These are phyloP conservation scores for Cichlasoma orientale DNA, from an alignment of 2,797 vertebrate genomes.

Conservation along the genomic window DNA sequence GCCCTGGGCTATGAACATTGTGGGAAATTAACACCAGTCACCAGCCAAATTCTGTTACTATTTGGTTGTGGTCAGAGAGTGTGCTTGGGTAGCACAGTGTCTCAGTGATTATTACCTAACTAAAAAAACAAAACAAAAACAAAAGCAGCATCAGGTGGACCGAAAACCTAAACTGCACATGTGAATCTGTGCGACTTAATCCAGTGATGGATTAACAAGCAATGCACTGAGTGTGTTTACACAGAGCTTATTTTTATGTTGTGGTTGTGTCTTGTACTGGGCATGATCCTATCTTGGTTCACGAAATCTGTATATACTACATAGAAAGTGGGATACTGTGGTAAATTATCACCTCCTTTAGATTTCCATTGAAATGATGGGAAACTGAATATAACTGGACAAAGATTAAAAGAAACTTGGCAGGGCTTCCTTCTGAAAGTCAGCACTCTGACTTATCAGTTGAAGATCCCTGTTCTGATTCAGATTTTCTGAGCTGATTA, in stretches of 20 bases:
- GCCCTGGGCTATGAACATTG: constrained; percentile 49
- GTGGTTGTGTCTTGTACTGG: not conserved
- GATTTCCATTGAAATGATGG: not conserved
- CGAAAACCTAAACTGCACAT: not conserved
- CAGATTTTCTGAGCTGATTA: not conserved
- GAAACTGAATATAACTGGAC: not conserved
- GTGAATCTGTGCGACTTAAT: not conserved
- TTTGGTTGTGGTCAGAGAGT: constrained; percentile 39
- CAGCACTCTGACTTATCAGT: not conserved
- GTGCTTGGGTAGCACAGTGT: constrained; percentile 7
- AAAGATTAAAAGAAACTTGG: not conserved
- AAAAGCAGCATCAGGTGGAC: not conserved
- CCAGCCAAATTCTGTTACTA: constrained; percentile 53
- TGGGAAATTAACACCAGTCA: constrained; percentile 57
- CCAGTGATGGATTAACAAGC: not conserved
- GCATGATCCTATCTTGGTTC: not conserved
- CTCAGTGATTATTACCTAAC: constrained; percentile 19
- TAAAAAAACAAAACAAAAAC: not conserved
- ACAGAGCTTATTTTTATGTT: not conserved
- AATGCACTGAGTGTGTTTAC: not conserved
- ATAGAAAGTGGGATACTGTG: not conserved
- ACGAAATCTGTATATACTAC: not conserved
- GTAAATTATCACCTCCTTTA: not conserved
- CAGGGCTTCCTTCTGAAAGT: not conserved
- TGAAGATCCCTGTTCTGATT: not conserved